Conservation (phyloP, 2,888 invertebrate genomes). For the Diploptera punctata region DNA sequence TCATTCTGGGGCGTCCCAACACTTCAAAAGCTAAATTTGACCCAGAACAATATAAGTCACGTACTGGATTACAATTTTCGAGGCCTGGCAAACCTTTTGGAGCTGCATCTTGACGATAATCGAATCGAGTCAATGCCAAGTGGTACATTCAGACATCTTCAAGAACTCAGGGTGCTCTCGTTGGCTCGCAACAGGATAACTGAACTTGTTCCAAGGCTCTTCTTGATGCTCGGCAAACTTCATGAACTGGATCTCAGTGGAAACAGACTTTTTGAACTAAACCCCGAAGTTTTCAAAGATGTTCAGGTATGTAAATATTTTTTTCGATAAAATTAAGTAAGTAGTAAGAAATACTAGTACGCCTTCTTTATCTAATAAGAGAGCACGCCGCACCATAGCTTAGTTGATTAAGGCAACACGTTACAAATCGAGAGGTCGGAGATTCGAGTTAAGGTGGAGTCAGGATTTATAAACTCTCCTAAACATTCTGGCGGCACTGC, state of each 20-base stretch:
- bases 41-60: slow-evolving; percentile 72
- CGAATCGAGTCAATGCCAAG: slow-evolving; percentile 75
- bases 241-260: slow-evolving; percentile 75
- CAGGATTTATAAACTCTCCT: no score
- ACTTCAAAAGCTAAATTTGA: slow-evolving; percentile 68
- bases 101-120: slow-evolving; percentile 76
- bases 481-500: no score
- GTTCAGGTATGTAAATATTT: slow-evolving; percentile 65
- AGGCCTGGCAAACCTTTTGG: slow-evolving; percentile 74
- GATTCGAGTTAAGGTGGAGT: no score
- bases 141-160: slow-evolving; percentile 71
- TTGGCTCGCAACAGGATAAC: slow-evolving; percentile 71
- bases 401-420: no score
- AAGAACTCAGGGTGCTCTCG: slow-evolving; percentile 70
- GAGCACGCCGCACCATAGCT: no score
- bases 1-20: slow-evolving; percentile 80
- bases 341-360: no score
- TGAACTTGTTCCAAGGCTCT: slow-evolving; percentile 73
- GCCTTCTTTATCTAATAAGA: no score
- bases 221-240: slow-evolving; percentile 75
- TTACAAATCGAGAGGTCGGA: no score
- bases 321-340: no score
- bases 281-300: slow-evolving; percentile 81
- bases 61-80: slow-evolving; percentile 77
- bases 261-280: slow-evolving; percentile 75